Evolutionary conservation across 2,888 invertebrate genomes (phyloP).

Genomic region (Elegia similella): DNA sequence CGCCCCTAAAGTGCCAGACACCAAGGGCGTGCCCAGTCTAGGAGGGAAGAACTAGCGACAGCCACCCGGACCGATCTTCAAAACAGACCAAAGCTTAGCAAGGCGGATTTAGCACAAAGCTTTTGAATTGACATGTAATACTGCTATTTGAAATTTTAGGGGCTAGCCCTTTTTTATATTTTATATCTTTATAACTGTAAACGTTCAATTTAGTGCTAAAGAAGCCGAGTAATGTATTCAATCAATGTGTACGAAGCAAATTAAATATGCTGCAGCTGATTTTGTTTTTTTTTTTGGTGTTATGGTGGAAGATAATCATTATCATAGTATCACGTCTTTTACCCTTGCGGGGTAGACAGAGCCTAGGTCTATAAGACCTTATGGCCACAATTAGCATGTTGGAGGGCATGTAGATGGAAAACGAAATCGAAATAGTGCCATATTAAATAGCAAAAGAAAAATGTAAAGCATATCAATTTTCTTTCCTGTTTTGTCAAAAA

Average conservation of each 20-base stretch:
- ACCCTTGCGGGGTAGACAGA: too few relatives aligned
- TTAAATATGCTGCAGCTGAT: constrained; percentile 12
- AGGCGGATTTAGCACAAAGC: not conserved
- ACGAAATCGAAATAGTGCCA: too few relatives aligned
- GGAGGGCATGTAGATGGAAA: too few relatives aligned
- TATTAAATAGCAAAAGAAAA: too few relatives aligned
- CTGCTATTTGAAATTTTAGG: not conserved
- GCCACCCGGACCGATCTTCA: not conserved
- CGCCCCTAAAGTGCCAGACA: constrained; percentile 38
- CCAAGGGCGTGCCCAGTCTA: constrained; percentile 21
- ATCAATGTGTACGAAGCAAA: constrained; percentile 7
- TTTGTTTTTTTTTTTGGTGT: constrained; percentile 1
- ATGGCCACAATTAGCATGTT: too few relatives aligned
- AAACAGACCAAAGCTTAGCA: constrained; percentile 6
- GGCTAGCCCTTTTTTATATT: not conserved
- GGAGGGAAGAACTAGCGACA: constrained; percentile 4
- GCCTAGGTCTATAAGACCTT: too few relatives aligned
- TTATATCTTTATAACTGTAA: not conserved
- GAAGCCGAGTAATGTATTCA: not conserved
- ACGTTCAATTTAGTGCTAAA: constrained; percentile 2
- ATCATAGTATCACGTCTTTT: too few relatives aligned
- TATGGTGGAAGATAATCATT: too few relatives aligned
- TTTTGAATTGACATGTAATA: not conserved
- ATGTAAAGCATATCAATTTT: too few relatives aligned
- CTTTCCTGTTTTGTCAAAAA: too few relatives aligned